phyloP scores from a whole-genome alignment of 2,797 vertebrate species.

The Gadopsis marmoratus region DNA sequence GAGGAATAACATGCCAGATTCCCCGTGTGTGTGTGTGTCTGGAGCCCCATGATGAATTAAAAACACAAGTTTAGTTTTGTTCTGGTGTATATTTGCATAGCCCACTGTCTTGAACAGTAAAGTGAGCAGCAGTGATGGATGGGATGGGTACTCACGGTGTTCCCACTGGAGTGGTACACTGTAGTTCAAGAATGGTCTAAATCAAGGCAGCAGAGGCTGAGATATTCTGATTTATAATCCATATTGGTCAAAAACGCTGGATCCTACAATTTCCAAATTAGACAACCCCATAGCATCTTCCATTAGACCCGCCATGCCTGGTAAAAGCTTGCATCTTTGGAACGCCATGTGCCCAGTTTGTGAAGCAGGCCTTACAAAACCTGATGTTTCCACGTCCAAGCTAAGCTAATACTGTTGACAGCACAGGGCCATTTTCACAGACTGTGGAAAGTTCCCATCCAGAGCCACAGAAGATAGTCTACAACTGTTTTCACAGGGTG shows the following conservation, averaged over 20 bases:
- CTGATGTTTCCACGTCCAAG: not conserved
- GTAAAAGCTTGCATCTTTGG: not conserved
- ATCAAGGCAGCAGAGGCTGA: not conserved
- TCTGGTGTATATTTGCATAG: not conserved
- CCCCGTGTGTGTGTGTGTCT: not conserved
- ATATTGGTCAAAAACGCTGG: not conserved
- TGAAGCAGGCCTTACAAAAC: not conserved
- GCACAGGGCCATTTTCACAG: not conserved
- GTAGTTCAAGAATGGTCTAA: not conserved
- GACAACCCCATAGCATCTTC: not conserved
- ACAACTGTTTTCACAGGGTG: not conserved
- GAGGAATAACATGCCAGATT: conserved; percentile 78
- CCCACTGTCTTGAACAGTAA: not conserved
- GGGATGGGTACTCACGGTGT: not conserved
- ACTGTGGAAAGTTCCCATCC: not conserved
- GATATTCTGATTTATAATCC: not conserved
- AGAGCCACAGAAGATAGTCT: not conserved
- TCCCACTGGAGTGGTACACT: not conserved
- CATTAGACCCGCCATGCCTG: not conserved
- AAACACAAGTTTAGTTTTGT: conserved; percentile 9
- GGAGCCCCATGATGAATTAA: not conserved
- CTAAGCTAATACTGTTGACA: not conserved
- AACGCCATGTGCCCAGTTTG: not conserved
- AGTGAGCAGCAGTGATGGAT: conserved; percentile 23
- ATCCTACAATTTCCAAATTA: not conserved